Conservation (phyloP, 2,888 invertebrate genomes). For the Neocrepidodera transversa region DNA sequence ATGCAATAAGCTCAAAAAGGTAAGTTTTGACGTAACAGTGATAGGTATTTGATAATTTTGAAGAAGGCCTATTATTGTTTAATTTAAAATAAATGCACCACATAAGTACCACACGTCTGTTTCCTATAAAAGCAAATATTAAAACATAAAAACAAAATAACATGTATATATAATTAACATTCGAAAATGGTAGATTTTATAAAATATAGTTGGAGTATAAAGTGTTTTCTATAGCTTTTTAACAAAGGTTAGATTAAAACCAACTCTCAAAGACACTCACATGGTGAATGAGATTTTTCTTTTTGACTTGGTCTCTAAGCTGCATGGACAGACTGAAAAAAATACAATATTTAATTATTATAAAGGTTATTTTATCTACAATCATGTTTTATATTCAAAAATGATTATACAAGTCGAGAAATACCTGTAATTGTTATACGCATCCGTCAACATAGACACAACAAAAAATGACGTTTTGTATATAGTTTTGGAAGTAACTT, state of each 20-base stretch:
- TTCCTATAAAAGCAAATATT: conserved; percentile 18
- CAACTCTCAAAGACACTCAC: conserved; percentile 35
- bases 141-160: conserved; percentile 22
- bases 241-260: conserved; percentile 14
- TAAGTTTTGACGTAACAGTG: no score
- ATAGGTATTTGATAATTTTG: no score
- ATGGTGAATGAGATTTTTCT: conserved; percentile 20
- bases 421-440: no score
- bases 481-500: no score
- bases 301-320: conserved; percentile 32
- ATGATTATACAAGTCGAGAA: no score
- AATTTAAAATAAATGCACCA: conserved; percentile 1
- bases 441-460: no score
- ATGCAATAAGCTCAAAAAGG: conserved; percentile 8
- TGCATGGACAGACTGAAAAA: conserved; percentile 43
- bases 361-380: neutral
- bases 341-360: neutral
- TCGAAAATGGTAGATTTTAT: conserved; percentile 3
- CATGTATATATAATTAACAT: conserved; percentile 18
- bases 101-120: conserved; percentile 6
- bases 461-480: no score
- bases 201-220: conserved; percentile 13
- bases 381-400: no score
- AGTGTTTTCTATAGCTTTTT: conserved; percentile 5
- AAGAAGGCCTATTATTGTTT: conserved; percentile 8